These are phyloP conservation scores for Andrena cerasifolii DNA, from an alignment of 1,140 invertebrate species.

Conservation along the genomic window DNA sequence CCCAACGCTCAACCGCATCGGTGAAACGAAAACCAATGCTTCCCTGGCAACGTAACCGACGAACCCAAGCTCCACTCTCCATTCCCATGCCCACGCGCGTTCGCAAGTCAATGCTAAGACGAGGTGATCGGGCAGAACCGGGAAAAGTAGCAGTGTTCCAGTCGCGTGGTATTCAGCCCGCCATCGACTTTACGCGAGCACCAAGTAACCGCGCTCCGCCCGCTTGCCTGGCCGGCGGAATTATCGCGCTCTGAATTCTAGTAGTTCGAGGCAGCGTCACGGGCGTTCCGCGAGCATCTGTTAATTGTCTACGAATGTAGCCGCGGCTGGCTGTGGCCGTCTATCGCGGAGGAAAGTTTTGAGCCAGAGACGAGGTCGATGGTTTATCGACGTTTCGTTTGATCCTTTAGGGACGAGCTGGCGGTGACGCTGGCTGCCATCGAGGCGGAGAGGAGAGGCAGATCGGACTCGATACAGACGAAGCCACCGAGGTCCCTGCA, in stretches of 20 bases:
- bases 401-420: constrained; percentile 75
- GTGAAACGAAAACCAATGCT: no score
- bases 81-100: neutral
- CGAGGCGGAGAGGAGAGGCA: constrained; percentile 70
- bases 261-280: neutral
- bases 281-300: neutral
- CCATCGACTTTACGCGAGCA: neutral
- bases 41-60: no score
- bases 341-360: no score
- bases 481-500: constrained; percentile 85
- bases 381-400: constrained; percentile 8
- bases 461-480: constrained; percentile 77
- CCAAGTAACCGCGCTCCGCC: neutral
- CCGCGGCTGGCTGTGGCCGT: no score
- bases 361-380: neutral
- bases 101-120: neutral
- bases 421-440: constrained; percentile 74
- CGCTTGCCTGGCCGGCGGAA: neutral
- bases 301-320: neutral
- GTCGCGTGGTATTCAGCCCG: neutral
- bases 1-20: no score
- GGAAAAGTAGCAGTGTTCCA: neutral
- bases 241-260: neutral
- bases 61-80: no score
- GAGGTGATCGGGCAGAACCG: neutral